phyloP scores from a whole-genome alignment of 2,797 vertebrate species.

The Silurus aristotelis region DNA sequence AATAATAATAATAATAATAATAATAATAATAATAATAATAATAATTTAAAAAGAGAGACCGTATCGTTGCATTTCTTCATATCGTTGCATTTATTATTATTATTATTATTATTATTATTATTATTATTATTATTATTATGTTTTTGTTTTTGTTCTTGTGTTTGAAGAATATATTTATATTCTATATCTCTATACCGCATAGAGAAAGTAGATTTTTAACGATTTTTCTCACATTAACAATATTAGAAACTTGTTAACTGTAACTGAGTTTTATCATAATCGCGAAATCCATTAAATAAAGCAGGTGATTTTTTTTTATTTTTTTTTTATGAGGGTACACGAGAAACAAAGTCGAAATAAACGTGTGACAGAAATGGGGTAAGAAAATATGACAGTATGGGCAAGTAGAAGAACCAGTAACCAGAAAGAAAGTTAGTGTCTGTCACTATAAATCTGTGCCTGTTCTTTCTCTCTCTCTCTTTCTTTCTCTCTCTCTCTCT shows the following conservation, averaged over 20 bases:
- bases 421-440: constrained; percentile 66
- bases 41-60: neutral
- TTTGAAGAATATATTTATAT: no score
- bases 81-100: neutral
- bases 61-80: neutral
- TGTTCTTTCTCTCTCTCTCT: neutral
- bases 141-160: no score
- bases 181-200: no score
- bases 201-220: neutral
- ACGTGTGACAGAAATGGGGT: neutral
- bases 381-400: constrained; percentile 60
- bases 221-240: neutral
- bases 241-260: neutral
- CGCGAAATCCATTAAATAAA: neutral
- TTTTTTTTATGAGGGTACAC: neutral
- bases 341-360: neutral
- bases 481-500: no score
- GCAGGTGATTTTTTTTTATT: neutral
- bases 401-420: constrained; percentile 62
- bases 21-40: neutral
- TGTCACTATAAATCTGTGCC: constrained; percentile 67
- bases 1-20: neutral
- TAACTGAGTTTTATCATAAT: neutral
- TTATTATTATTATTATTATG: no score
- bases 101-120: no score